Evolutionary conservation across 2,888 invertebrate genomes (phyloP), one percentile per base, ranked within the genome.

Genomic region (Heliconius hortense): DNA sequence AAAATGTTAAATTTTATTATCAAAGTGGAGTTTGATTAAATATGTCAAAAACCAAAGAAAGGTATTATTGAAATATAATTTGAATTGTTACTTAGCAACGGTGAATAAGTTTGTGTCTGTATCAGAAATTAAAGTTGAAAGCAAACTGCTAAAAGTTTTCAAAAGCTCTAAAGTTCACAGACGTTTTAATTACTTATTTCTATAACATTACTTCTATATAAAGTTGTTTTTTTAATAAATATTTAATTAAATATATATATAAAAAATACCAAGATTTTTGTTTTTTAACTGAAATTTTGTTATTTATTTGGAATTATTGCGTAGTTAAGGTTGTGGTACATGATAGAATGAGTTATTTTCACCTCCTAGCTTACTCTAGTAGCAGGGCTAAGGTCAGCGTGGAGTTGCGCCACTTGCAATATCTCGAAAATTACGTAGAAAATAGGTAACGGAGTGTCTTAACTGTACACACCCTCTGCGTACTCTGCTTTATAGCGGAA

Each of bases 21-120:
- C n/a, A 13, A n/a, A 66, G 39, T 13, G 5, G 31, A 64, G 35
- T 35, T 64, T n/a, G 21, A 64, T 66, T 39, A 24, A 66, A 66
- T 24, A n/a, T 66, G 66, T 66, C 66, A 39, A 39, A 66, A 39
- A 39, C 24, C 24, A 66, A 66, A 66, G n/a, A 66, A 66, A 66
- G 13, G 0, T 66, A 43, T 39, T 24, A 66, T 24, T 24, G 39
- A 13, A 43, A 39, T 43, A 66, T 39, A 39, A 66, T 26, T 66
- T 43, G 15, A 66, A 66, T 43, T 43, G 39, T 39, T 15, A 66
- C 24, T 66, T 43, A 43, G 43, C 66, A 66, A 66, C 66, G 24
- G 24, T 66, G 24, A 66, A 8, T 43, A 66, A 66, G 24, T 66
- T 66, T 39, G 24, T 66, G 39, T 39, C 39, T 43, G 66, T 66